A percentile compares a stretch with the other conserved stretches of the same genome.
phyloP scores from a whole-genome alignment of 2,113 vertebrate species.

The Porphyrio hochstetteri region DNA sequence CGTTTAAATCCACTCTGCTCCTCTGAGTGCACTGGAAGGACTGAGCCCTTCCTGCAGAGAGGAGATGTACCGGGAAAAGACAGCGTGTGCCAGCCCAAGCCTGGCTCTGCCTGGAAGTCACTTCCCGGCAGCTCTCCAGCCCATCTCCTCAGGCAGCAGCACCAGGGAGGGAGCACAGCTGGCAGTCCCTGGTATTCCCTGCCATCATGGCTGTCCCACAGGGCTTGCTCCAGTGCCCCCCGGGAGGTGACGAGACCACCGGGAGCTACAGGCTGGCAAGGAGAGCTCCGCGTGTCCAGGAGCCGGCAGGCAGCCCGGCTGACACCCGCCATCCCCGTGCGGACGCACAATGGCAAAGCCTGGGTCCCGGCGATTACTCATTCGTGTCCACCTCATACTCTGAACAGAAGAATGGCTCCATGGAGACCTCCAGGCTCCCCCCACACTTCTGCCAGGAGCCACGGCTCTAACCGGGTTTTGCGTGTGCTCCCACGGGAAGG shows the following conservation, averaged over 20 bases:
- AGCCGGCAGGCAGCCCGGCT: background rate
- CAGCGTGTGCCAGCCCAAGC: fast-evolving
- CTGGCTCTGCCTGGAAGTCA: background rate
- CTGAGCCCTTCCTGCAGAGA: background rate
- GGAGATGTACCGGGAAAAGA: background rate
- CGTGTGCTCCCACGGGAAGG: background rate
- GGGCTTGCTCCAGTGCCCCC: background rate
- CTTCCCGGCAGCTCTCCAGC: fast-evolving
- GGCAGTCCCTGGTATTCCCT: fast-evolving
- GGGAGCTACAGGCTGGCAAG: background rate
- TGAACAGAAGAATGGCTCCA: background rate
- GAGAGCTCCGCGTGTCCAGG: background rate
- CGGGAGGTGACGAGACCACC: fast-evolving
- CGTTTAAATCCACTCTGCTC: background rate
- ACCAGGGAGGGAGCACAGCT: background rate
- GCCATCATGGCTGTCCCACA: fast-evolving
- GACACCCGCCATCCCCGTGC: fast-evolving
- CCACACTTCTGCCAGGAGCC: background rate
- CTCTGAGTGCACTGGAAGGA: background rate
- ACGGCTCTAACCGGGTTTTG: background rate
- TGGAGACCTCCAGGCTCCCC: background rate
- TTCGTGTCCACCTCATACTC: background rate
- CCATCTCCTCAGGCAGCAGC: background rate
- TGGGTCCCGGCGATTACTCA: background rate
- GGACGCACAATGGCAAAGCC: background rate